These are phyloP conservation scores for Halichoerus grypus DNA, from an alignment of 2,113 vertebrate species.

Conservation along the genomic window DNA sequence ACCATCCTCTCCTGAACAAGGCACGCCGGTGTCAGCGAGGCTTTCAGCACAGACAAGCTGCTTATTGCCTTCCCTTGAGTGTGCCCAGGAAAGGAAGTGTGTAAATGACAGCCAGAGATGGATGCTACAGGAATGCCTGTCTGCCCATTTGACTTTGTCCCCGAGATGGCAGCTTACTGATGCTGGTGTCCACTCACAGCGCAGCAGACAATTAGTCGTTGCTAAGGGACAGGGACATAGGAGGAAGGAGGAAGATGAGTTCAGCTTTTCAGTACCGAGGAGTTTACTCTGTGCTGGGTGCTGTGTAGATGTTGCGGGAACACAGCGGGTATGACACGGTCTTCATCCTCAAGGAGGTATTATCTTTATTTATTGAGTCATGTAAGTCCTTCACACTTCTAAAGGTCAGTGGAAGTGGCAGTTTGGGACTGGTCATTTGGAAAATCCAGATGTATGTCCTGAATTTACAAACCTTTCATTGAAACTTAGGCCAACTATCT, in stretches of 20 bases:
- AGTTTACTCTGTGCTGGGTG: not conserved
- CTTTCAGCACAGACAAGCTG: not conserved
- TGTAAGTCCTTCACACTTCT: conserved; percentile 36
- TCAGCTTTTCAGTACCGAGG: not conserved
- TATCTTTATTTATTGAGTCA: conserved; percentile 45
- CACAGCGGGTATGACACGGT: not conserved
- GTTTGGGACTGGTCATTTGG: conserved; percentile 9
- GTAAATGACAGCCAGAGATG: not conserved
- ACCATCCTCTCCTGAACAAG: not conserved
- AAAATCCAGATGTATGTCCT: conserved; percentile 59
- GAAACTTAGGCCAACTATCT: conserved; percentile 6
- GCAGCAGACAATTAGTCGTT: not conserved
- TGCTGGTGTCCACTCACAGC: not conserved
- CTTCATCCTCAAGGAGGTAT: not conserved
- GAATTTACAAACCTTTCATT: conserved; percentile 9
- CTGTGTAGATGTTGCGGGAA: not conserved
- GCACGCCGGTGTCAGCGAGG: no score
- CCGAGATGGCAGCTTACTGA: not conserved
- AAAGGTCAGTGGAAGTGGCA: not conserved
- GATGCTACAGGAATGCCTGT: not conserved
- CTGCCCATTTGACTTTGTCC: not conserved
- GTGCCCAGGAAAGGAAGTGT: not conserved
- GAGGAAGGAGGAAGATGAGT: not conserved
- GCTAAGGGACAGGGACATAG: not conserved
- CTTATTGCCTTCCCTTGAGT: not conserved